phyloP scores from a whole-genome alignment of 2,797 vertebrate genomes.

The Sebastes paucispinis region DNA sequence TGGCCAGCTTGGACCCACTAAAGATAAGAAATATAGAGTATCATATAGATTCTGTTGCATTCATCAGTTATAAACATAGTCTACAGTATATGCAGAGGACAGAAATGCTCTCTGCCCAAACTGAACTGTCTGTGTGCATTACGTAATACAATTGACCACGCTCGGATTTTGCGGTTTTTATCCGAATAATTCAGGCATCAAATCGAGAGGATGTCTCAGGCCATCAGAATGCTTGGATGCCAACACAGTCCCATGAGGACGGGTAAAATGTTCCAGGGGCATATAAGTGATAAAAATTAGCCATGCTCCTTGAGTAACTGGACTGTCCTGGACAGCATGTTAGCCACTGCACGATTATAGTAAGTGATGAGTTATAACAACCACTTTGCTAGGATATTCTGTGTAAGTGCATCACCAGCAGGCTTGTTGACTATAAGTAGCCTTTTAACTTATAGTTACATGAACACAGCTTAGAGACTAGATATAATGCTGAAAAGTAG shows the following conservation, averaged over 20 bases:
- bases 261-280: conserved; percentile 15
- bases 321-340: neutral
- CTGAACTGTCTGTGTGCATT: neutral
- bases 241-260: conserved; percentile 1
- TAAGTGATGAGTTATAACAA: neutral
- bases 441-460: neutral
- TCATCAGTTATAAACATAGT: neutral
- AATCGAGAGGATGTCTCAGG: conserved; percentile 7
- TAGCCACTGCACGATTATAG: neutral
- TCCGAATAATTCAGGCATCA: conserved; percentile 15
- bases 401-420: neutral
- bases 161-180: neutral
- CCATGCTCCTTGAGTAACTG: neutral
- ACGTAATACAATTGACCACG: conserved; percentile 6
- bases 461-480: neutral
- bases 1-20: neutral
- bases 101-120: neutral
- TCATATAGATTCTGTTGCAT: neutral
- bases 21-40: neutral
- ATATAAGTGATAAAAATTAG: neutral
- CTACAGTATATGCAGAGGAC: neutral
- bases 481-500: neutral
- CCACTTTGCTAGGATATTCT: neutral
- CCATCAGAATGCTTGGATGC: neutral
- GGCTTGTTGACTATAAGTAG: neutral